These are phyloP conservation scores for Cecropterus lyciades DNA, from an alignment of 1,140 invertebrate genomes.

Conservation along the genomic window DNA sequence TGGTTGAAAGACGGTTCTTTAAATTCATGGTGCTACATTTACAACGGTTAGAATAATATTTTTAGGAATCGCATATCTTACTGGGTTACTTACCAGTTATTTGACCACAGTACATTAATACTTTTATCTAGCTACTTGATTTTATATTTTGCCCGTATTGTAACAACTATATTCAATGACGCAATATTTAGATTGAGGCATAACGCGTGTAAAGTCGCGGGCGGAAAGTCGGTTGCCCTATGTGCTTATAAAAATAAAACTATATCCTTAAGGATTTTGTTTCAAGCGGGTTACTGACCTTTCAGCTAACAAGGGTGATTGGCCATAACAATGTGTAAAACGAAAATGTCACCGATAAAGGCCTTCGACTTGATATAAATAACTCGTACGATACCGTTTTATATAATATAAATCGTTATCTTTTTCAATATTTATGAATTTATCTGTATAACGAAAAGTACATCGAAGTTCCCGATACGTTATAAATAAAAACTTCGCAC, in stretches of 20 bases:
- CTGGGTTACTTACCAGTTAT: no score
- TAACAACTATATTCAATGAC: no score
- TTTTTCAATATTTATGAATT: constrained; percentile 18
- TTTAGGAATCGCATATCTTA: no score
- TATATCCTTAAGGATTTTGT: neutral
- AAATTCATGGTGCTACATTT: no score
- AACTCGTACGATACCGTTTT: constrained; percentile 4
- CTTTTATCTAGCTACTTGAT: no score
- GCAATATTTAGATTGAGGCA: no score
- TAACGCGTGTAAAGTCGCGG: no score
- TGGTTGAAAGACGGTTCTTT: neutral
- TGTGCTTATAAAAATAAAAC: neutral
- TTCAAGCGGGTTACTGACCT: constrained; percentile 16
- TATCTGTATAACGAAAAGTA: constrained; percentile 5
- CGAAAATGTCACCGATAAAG: constrained; percentile 48
- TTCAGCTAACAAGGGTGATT: constrained; percentile 25
- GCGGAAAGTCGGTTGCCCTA: no score
- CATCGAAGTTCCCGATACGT: constrained; percentile 3
- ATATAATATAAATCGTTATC: constrained; percentile 6
- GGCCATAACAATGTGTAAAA: constrained; percentile 36
- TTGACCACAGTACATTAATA: no score
- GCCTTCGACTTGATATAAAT: constrained; percentile 39
- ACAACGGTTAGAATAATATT: no score
- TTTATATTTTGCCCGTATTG: no score
- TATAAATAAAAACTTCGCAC: constrained; percentile 31